phyloP scores from a whole-genome alignment of 2,113 vertebrate species.

The Xiphophorus maculatus region DNA sequence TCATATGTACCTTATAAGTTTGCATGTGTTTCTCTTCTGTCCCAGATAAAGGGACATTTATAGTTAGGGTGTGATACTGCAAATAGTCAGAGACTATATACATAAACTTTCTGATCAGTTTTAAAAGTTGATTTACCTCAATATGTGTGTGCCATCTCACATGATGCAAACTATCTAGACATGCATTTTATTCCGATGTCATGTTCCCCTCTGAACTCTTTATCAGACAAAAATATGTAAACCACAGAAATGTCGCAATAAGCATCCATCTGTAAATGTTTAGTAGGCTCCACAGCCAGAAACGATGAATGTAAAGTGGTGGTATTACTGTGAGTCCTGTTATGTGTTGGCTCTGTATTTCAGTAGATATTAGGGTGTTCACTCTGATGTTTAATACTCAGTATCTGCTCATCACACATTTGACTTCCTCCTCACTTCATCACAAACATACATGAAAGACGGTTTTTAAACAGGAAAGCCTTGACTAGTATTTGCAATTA shows the following conservation, averaged over 20 bases:
- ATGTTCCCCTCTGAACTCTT: slow-evolving; percentile 37
- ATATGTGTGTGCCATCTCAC: slow-evolving; percentile 54
- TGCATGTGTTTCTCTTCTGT: slow-evolving; percentile 31
- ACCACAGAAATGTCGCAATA: slow-evolving; percentile 67
- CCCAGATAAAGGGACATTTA: slow-evolving; percentile 41
- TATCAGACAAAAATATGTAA: slow-evolving; percentile 36
- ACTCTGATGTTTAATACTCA: slow-evolving; percentile 52
- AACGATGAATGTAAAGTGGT: slow-evolving; percentile 72
- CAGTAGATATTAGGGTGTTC: slow-evolving; percentile 55
- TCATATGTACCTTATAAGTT: slow-evolving; percentile 43
- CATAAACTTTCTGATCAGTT: slow-evolving; percentile 33
- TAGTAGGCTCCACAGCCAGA: slow-evolving; percentile 60
- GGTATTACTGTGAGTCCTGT: slow-evolving; percentile 61
- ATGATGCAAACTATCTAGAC: slow-evolving; percentile 28
- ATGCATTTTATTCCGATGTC: slow-evolving; percentile 38
- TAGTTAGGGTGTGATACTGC: slow-evolving; percentile 41
- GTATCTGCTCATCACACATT: slow-evolving; percentile 52
- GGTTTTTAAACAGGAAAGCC: slow-evolving; percentile 30
- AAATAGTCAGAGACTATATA: slow-evolving; percentile 43
- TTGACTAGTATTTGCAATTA: slow-evolving; percentile 38
- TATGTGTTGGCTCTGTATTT: slow-evolving; percentile 60
- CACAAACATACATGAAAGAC: slow-evolving; percentile 33
- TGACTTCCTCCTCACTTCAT: slow-evolving; percentile 39
- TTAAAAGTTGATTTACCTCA: slow-evolving; percentile 68
- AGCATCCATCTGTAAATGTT: slow-evolving; percentile 57